Percentiles rank a stretch among this genome's conserved stretches.
phyloP scores from a whole-genome alignment of 2,113 vertebrate species.

The Argyrosomus japonicus region DNA sequence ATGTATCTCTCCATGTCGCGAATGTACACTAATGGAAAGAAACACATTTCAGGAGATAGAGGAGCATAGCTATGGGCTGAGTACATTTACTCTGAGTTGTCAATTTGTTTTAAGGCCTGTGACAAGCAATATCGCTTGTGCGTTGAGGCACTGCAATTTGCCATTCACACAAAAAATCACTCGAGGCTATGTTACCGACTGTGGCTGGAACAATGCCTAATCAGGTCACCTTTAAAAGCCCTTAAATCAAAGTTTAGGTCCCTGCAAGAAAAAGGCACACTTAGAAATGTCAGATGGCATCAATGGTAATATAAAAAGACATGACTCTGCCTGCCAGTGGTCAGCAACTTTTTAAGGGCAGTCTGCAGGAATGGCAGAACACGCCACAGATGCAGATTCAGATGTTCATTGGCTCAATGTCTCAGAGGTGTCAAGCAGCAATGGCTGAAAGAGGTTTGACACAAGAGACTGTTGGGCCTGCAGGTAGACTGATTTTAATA shows the following conservation, averaged over 20 bases:
- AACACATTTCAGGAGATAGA: constrained; percentile 27
- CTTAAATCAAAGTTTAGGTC: constrained; percentile 58
- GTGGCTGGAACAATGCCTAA: constrained; percentile 53
- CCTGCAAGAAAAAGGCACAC: constrained; percentile 32
- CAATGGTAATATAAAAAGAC: constrained; percentile 44
- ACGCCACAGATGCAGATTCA: constrained; percentile 52
- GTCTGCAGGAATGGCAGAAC: constrained; percentile 38
- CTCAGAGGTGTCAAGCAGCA: constrained; percentile 34
- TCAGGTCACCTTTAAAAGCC: constrained; percentile 72
- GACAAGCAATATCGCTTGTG: constrained; percentile 43
- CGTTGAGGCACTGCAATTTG: constrained; percentile 36
- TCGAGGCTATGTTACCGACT: constrained; percentile 31
- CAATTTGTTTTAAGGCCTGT: constrained; percentile 47
- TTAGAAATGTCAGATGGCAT: constrained; percentile 58
- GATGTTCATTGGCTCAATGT: constrained; percentile 21
- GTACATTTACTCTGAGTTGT: constrained; percentile 19
- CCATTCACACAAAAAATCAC: constrained; percentile 34
- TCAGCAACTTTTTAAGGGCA: constrained; percentile 64
- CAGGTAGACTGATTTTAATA: background rate
- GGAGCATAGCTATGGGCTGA: constrained; percentile 8
- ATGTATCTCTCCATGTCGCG: constrained; percentile 21
- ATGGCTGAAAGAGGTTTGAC: constrained; percentile 19
- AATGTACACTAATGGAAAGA: constrained; percentile 23
- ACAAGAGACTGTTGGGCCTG: background rate
- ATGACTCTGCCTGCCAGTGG: constrained; percentile 38